Conservation (phyloP, 1,140 invertebrate species). For the Atta texana region DNA sequence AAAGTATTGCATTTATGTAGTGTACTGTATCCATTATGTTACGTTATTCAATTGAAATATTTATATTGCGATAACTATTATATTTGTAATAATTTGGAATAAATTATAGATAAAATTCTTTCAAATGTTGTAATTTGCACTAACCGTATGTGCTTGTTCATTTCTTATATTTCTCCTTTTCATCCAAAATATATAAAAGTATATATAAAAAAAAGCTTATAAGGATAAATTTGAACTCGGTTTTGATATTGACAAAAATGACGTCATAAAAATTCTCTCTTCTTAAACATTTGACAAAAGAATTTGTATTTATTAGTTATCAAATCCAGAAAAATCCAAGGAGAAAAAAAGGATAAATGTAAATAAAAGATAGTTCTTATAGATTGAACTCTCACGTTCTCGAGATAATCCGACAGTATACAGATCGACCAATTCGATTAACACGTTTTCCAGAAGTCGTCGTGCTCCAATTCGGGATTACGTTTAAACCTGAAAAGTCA, state of each 20-base stretch:
- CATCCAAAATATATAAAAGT: not conserved
- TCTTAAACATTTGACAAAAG: not conserved
- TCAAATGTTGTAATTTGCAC: not conserved
- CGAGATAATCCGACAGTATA: slow-evolving; percentile 3
- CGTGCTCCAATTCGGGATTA: slow-evolving; percentile 10
- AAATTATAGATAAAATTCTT: not conserved
- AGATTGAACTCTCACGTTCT: not conserved
- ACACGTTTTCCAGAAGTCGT: slow-evolving; percentile 1
- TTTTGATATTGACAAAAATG: not conserved
- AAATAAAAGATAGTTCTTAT: slow-evolving; percentile 25
- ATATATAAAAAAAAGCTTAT: not conserved
- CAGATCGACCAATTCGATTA: slow-evolving; percentile 11
- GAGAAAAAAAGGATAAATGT: not conserved
- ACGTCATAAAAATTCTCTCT: not conserved
- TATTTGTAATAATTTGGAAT: not conserved
- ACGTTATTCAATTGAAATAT: not conserved
- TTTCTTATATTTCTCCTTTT: not conserved
- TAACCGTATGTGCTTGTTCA: not conserved
- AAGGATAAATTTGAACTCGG: not conserved
- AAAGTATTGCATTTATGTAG: not conserved
- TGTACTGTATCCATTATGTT: not conserved
- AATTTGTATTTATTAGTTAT: slow-evolving; percentile 9
- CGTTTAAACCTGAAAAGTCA: not conserved
- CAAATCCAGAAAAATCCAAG: slow-evolving; percentile 5
- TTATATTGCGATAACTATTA: not conserved